Evolutionary conservation across 2,888 invertebrate genomes (phyloP).

Genomic region (Seira ritae): DNA sequence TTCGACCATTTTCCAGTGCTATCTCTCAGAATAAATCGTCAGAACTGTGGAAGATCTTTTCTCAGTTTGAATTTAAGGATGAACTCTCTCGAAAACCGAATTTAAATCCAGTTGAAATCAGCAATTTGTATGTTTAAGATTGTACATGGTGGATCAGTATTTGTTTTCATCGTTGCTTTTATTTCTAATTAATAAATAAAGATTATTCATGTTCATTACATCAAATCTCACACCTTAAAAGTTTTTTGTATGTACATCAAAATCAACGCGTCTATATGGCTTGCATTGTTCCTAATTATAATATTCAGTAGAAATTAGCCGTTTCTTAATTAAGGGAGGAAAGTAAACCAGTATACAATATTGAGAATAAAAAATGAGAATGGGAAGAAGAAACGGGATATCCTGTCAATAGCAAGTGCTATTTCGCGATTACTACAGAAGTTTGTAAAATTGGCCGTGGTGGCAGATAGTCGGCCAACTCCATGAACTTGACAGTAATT

Average conservation of each 20-base stretch:
- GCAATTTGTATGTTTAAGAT: conserved; percentile 66
- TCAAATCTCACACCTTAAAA: too few relatives aligned
- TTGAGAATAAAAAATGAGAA: conserved; percentile 93
- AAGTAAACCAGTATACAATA: conserved; percentile 92
- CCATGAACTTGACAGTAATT: conserved; percentile 71
- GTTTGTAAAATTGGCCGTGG: conserved; percentile 88
- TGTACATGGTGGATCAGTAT: too few relatives aligned
- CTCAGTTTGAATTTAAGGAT: conserved; percentile 46
- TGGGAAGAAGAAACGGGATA: conserved; percentile 92
- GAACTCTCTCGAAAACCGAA: conserved; percentile 42
- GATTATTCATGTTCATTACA: too few relatives aligned
- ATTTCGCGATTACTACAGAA: conserved; percentile 84
- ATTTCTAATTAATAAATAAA: too few relatives aligned
- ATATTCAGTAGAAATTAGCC: too few relatives aligned
- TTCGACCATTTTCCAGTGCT: conserved; percentile 59
- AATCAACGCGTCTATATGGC: too few relatives aligned
- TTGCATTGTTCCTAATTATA: too few relatives aligned
- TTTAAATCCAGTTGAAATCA: conserved; percentile 43
- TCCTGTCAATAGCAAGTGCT: conserved; percentile 90
- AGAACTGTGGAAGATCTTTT: conserved; percentile 46
- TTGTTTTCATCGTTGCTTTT: too few relatives aligned
- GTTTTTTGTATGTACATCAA: too few relatives aligned
- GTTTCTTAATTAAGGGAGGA: conserved; percentile 77
- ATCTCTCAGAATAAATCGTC: conserved; percentile 22
- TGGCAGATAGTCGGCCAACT: conserved; percentile 78